These are phyloP conservation scores for Drosophila sp. DNA, from an alignment of 1,140 invertebrate species.

Conservation along the genomic window DNA sequence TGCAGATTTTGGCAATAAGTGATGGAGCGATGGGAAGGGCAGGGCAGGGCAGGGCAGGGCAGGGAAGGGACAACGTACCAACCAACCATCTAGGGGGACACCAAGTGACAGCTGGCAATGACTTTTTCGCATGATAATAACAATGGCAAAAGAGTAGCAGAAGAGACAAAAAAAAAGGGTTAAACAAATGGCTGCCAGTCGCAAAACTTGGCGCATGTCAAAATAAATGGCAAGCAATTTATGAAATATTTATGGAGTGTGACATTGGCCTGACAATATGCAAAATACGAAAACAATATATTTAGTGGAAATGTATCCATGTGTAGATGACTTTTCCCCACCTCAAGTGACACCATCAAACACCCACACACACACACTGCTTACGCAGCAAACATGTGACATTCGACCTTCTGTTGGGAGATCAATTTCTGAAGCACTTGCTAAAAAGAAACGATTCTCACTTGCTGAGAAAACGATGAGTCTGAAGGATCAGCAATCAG, in stretches of 20 bases:
- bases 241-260: slow-evolving; percentile 77
- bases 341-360: neutral
- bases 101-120: slow-evolving; percentile 74
- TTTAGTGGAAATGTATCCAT: slow-evolving; percentile 1
- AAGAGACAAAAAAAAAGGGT: slow-evolving; percentile 53
- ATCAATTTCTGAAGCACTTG: neutral
- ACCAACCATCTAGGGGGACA: slow-evolving; percentile 32
- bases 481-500: too few species aligned
- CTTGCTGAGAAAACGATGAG: too few species aligned
- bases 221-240: slow-evolving; percentile 76
- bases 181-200: slow-evolving; percentile 68
- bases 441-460: too few species aligned
- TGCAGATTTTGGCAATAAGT: slow-evolving; percentile 34
- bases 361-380: neutral
- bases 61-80: neutral
- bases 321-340: neutral
- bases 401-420: slow-evolving; percentile 1
- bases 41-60: neutral
- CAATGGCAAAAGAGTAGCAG: slow-evolving; percentile 53
- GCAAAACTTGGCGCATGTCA: slow-evolving; percentile 63
- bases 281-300: slow-evolving; percentile 47
- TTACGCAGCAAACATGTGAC: slow-evolving; percentile 5
- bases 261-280: slow-evolving; percentile 64
- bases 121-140: slow-evolving; percentile 71
- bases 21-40: neutral